A percentile compares a stretch with the other conserved stretches of the same genome.
Evolutionary conservation across 1,140 invertebrate genomes (phyloP).

Genomic region (Tetraneura akinire): DNA sequence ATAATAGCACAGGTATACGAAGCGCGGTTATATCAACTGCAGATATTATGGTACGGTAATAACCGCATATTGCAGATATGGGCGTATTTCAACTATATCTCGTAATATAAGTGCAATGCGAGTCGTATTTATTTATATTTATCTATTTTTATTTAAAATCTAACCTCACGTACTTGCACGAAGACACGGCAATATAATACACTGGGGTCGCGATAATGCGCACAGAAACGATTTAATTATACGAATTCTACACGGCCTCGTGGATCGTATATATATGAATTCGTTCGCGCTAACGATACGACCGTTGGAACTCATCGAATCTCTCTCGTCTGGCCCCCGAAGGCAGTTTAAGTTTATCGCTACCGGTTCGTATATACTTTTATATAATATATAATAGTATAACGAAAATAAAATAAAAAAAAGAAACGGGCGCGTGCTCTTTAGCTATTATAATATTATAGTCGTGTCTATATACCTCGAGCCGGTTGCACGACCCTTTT

Average conservation of each 20-base stretch:
- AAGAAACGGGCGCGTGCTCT: slow-evolving; percentile 5
- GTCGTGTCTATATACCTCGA: background rate
- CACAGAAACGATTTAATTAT: background rate
- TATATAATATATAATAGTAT: no score
- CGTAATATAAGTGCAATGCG: background rate
- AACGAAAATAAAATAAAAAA: slow-evolving; percentile 21
- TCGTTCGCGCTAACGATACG: no score
- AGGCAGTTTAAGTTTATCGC: slow-evolving; percentile 42
- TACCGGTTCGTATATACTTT: no score
- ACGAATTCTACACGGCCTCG: no score
- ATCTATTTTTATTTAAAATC: background rate
- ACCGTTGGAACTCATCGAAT: slow-evolving; percentile 34
- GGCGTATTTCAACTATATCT: no score
- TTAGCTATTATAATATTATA: background rate
- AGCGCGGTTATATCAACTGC: background rate
- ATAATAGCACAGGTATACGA: no score
- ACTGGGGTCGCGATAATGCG: background rate
- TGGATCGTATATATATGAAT: no score
- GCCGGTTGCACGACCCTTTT: slow-evolving; percentile 23
- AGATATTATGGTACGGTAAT: no score
- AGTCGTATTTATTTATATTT: background rate
- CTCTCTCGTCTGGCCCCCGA: slow-evolving; percentile 33
- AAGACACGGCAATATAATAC: background rate
- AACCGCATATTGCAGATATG: no score
- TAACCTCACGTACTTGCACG: background rate